Conservation (phyloP, 2,797 vertebrate species). For the Onychomys leucogaster region DNA sequence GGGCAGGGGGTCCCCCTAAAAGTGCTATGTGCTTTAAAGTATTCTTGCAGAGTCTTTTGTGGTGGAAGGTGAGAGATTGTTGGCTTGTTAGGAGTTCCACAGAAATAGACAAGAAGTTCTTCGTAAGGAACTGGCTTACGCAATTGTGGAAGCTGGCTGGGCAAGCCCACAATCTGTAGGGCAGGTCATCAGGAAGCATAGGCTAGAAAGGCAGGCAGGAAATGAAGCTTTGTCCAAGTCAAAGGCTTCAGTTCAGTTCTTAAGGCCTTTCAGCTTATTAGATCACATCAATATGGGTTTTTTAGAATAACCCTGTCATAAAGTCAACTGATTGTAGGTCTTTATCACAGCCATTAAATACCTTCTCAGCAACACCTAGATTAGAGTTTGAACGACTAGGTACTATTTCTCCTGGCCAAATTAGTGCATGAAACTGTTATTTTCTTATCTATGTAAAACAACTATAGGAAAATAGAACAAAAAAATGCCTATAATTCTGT, state of each 20-base stretch:
- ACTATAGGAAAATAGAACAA: constrained; percentile 31
- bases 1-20: neutral
- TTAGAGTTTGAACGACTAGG: constrained; percentile 4
- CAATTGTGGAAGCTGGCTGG: neutral
- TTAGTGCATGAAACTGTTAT: neutral
- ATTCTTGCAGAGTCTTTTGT: neutral
- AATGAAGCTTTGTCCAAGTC: neutral
- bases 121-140: neutral
- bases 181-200: neutral
- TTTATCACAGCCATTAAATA: neutral
- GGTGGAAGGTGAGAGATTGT: neutral
- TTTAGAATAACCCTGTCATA: neutral
- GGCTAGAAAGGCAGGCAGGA: neutral
- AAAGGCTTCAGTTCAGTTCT: constrained; percentile 11
- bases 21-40: neutral
- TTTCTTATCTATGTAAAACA: constrained; percentile 40
- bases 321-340: constrained; percentile 4
- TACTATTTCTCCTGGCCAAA: neutral
- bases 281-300: neutral
- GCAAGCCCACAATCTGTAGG: neutral
- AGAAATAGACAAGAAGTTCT: neutral
- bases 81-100: neutral
- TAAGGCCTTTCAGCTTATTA: neutral
- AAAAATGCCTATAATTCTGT: neutral
- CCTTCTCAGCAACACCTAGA: constrained; percentile 3